Base-by-base conservation (phyloP, 92 coral and sea anemone species). In the Meandrina meandrites region DNA sequence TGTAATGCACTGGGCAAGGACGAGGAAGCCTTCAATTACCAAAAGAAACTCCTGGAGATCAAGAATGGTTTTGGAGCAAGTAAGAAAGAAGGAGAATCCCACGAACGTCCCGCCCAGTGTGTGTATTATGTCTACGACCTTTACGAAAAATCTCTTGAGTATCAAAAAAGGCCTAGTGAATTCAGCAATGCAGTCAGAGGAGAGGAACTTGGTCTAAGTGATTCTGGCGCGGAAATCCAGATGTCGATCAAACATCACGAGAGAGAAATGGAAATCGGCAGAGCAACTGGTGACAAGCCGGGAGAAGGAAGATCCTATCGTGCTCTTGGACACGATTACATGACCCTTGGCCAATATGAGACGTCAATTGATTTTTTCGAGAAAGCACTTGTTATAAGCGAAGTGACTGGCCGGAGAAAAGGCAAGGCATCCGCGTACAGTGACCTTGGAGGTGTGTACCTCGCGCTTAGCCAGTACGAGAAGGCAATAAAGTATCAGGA, bases 321-420 rank as follows among this genome's bases (percentile, higher is more conserved):
- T 12, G 47, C 47, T 18, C 79, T 88, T 28, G 82, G 74, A 21
- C 11, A 19, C 47, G 50, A 45, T n/a, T 88, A 82, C 73, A 24
- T 58, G 24, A 36, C 22, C 73, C 80, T 82, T 58, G 91, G 91
- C 34, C 76, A 88, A 2, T 80, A 58, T 19, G 30, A 31, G 17
- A 82, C 42, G 57, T 71, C 87, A 34, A 58, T 81, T 57, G 68
- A 56, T 6, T 81, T 62, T 88, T 82, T 72, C 16, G 81, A 81
- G 19, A 86, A 79, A 79, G 89, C 70, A 21, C 16, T 86, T 47
- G 68, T 28, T 5, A 51, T 86, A 51, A 69, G 85, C 89, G n/a
- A 70, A 40, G 71, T 35, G 27, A 79, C n/a, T 66, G 89, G 36
- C 53, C 67, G 81, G 34, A 83, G 37, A 13, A 14, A 37, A 56